These are phyloP conservation scores for Eutrigla gurnardus DNA, from an alignment of 2,797 vertebrate species.

Conservation along the genomic window DNA sequence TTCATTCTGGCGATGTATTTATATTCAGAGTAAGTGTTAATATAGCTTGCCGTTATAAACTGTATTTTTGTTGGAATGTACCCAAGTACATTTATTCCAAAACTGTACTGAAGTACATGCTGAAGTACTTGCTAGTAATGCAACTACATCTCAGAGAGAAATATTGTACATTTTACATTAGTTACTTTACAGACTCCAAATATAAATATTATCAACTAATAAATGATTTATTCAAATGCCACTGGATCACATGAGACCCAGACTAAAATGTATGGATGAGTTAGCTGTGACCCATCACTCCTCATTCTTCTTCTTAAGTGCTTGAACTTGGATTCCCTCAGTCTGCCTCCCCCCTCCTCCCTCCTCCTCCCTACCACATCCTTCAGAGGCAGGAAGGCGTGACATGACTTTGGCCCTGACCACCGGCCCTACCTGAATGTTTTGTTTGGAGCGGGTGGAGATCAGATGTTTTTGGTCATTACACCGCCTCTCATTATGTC, in stretches of 20 bases:
- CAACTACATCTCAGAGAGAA: too few relatives aligned
- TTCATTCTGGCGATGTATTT: too few relatives aligned
- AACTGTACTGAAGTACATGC: too few relatives aligned
- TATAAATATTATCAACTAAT: too few relatives aligned
- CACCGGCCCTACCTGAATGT: conserved; percentile 77
- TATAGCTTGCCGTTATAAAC: too few relatives aligned
- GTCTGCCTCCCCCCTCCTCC: conserved; percentile 18
- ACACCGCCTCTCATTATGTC: conserved; percentile 83
- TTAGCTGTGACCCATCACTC: conserved; percentile 18
- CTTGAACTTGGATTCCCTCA: conserved; percentile 81
- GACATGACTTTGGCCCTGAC: conserved; percentile 85
- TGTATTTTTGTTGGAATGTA: too few relatives aligned
- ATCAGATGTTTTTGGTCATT: conserved; percentile 85
- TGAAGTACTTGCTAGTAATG: too few relatives aligned
- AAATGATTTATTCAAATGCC: too few relatives aligned
- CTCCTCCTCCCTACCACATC: conserved; percentile 1
- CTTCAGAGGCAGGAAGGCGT: conserved; percentile 59
- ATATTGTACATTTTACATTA: too few relatives aligned
- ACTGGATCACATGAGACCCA: not conserved
- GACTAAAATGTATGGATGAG: not conserved
- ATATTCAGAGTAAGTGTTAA: too few relatives aligned
- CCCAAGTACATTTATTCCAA: too few relatives aligned
- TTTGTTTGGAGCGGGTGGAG: conserved; percentile 76
- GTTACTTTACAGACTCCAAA: too few relatives aligned
- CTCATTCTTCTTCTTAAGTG: conserved; percentile 27